Base-by-base conservation (phyloP, 2,888 invertebrate species). In the Endotricha flammealis region DNA sequence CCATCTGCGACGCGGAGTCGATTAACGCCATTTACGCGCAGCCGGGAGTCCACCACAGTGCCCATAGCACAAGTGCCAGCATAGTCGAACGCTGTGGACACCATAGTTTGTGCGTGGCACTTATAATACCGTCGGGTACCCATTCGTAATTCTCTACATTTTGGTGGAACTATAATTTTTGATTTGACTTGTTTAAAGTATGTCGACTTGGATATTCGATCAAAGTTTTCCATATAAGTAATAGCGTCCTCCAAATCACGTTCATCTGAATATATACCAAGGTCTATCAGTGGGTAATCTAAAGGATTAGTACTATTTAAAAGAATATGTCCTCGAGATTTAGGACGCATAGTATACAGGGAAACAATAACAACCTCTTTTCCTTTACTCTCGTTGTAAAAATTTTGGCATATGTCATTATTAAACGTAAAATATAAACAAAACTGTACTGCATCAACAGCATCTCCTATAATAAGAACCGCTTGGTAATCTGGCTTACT, bases 61-160 rank as follows among this genome's bases (percentile, higher is more conserved):
- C 92, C 92, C 92, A 94, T 93, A 58, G 92, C 92, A 35, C 90
- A 90, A 0, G 93, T 92, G 0, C 92, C 90, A 0, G 88, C 78
- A 0, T 90, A 91, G 65, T 93, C 93, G 55, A 91, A 93, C 36
- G 91, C 89, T 0, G 92, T 91, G 25, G 88, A 86, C 0, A 60
- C 90, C 91, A 55, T 44, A 11, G 33, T 39, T 3, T 40, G 29
- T 0, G 43, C 39, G 22, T 57, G 58, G 23, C 64, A 66, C 12
- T 39, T 33, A 50, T 68, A 74, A 41, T 71, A 76, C 2, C 63
- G 60, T 9, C 42, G 50, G 29, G 55, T 70, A 0, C 38, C 41
- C 14, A 61, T 50, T 3, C 29, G 29, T 0, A 59, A 38, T n/a
- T 41, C 38, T 4, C 48, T 39, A 38, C 77, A 77, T 22, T 61